phyloP scores from a whole-genome alignment of 1,140 invertebrate species.

The Bombus picipes region DNA sequence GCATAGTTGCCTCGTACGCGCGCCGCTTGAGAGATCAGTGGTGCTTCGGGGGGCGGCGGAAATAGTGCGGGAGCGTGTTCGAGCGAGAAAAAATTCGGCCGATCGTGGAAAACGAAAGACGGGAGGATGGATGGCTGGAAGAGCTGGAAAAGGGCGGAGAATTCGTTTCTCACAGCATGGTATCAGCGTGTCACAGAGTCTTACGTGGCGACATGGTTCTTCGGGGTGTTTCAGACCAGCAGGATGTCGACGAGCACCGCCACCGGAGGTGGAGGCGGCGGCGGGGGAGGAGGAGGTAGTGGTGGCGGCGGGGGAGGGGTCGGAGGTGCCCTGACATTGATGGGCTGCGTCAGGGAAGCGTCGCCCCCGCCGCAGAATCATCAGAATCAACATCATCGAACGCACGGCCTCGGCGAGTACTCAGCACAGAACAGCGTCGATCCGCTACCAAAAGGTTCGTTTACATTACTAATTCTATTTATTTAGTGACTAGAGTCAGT shows the following conservation, averaged over 20 bases:
- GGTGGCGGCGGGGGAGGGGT: constrained; percentile 67
- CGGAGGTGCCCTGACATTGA: constrained; percentile 80
- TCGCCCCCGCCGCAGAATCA: constrained; percentile 78
- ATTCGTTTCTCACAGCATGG: constrained; percentile 64
- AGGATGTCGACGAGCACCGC: constrained; percentile 77
- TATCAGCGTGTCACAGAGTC: constrained; percentile 71
- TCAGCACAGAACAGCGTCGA: constrained; percentile 69
- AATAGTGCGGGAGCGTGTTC: neutral
- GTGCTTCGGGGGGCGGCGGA: neutral
- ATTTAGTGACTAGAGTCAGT: too few relatives aligned
- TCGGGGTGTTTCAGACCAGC: constrained; percentile 75
- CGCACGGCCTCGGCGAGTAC: constrained; percentile 60
- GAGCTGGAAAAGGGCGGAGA: constrained; percentile 59
- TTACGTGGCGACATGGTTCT: constrained; percentile 71
- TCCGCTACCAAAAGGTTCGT: constrained; percentile 77
- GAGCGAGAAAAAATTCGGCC: neutral
- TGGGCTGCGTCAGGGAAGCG: constrained; percentile 82
- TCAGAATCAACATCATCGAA: constrained; percentile 59
- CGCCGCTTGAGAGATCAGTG: constrained; percentile 6
- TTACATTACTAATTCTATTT: too few relatives aligned
- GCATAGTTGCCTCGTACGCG: neutral
- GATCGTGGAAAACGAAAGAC: neutral
- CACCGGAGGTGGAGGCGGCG: constrained; percentile 60
- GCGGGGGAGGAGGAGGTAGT: constrained; percentile 60
- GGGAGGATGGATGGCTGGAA: constrained; percentile 60